Base-by-base conservation (phyloP, 2,113 vertebrate genomes). In the Tylochromis polylepis region DNA sequence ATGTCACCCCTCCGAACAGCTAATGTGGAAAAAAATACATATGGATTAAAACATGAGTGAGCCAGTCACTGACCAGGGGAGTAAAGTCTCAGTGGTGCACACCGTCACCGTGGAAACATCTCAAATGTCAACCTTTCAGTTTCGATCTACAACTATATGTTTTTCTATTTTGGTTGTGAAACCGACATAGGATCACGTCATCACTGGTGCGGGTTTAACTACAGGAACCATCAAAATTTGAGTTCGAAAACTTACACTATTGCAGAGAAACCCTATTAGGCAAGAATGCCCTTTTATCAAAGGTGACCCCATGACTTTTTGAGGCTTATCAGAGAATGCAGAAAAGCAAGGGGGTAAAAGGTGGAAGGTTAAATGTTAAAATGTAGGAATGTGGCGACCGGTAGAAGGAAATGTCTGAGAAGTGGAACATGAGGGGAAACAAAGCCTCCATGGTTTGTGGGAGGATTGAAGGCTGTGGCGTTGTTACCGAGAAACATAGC, bases 241-340 rank as follows among this genome's bases (percentile, higher is more conserved):
- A 79, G 29, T 70, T 41, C 5, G 7, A 67, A 79, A 70, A 43
- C 11, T 15, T 38, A 34, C 4, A 10, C 36, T 75, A 51, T 41
- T 41, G 83, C 34, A 24, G 55, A 85, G 65, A 58, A 82, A 53
- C 67, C 56, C 11, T 81, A 56, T 82, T 27, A 90, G 81, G 79
- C 88, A 93, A 92, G 83, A 95, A 88, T 88, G 85, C 58, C 22
- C 84, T 84, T 94, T 89, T 90, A 94, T 94, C 87, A 29, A 20
- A 29, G 51, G 24, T 88, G 93, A 93, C 92, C 92, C 79, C 31
- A 8, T 78, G 79, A 55, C 57, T 81, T 88, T 84, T 36, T 18
- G 65, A 88, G 83, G 86, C 84, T 95, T 93, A 96, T 94, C 93
- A 83, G 89, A 56, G 36, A 90, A 89, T 83, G 88, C 55, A 46